Conservation (phyloP, 2,113 vertebrate species). For the Silurus asotus region DNA sequence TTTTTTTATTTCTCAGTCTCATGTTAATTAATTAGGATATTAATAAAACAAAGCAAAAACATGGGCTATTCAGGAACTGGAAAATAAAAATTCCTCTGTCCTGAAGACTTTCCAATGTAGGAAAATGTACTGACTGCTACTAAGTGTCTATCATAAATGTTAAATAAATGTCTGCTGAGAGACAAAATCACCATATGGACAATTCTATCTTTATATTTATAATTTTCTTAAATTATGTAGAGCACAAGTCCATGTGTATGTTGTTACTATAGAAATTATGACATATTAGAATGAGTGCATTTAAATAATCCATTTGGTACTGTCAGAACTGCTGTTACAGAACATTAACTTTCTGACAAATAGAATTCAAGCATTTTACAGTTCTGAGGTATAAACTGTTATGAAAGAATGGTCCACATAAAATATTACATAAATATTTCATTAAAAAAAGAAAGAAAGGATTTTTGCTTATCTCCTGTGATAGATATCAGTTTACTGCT, state of each 20-base stretch:
- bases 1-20: background rate
- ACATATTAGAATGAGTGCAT: background rate
- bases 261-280: background rate
- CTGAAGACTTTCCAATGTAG: background rate
- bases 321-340: background rate
- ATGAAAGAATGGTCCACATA: background rate
- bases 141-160: background rate
- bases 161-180: background rate
- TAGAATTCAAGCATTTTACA: background rate
- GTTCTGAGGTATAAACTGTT: background rate
- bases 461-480: background rate
- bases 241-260: background rate
- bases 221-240: background rate
- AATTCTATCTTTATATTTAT: background rate
- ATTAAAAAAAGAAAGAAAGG: background rate
- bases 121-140: background rate
- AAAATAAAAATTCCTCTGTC: background rate
- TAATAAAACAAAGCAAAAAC: background rate
- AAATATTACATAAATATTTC: background rate
- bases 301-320: background rate
- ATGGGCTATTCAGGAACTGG: background rate
- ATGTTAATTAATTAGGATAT: too few relatives aligned
- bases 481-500: background rate
- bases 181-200: background rate
- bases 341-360: background rate